A percentile compares a stretch with the other conserved stretches of the same genome.
These are phyloP conservation scores for Macrosiphum euphorbiae DNA, from an alignment of 2,888 invertebrate species.

Conservation along the genomic window DNA sequence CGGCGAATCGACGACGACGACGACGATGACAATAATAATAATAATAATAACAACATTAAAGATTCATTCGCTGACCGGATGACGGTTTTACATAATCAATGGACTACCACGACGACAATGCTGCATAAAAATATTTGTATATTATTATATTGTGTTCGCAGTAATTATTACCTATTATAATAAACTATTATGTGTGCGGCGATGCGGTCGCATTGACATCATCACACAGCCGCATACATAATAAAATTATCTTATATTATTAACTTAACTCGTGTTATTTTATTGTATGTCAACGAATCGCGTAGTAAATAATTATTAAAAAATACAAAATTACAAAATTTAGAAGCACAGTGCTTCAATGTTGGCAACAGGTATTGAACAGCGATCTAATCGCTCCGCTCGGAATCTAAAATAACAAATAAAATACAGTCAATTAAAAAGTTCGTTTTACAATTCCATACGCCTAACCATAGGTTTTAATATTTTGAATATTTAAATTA, in stretches of 20 bases:
- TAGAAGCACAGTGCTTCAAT: no score
- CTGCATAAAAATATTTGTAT: background rate
- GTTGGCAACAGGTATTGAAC: no score
- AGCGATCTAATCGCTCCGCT: no score
- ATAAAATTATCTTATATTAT: background rate
- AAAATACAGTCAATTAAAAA: no score
- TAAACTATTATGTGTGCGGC: background rate
- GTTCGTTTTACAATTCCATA: no score
- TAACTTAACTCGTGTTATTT: background rate
- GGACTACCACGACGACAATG: background rate
- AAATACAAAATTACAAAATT: no score
- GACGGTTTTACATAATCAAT: background rate
- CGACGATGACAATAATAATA: background rate
- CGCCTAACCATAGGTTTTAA: no score
- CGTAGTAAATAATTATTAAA: background rate
- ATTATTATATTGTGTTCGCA: background rate
- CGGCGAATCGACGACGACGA: no score
- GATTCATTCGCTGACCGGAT: background rate
- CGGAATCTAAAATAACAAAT: no score
- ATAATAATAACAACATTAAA: background rate
- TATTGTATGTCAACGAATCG: background rate
- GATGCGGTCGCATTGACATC: background rate
- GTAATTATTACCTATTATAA: background rate
- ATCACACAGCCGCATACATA: background rate
- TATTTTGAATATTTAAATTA: no score